Conservation (phyloP, 2,113 vertebrate genomes). For the Colistium nudipinnis region DNA sequence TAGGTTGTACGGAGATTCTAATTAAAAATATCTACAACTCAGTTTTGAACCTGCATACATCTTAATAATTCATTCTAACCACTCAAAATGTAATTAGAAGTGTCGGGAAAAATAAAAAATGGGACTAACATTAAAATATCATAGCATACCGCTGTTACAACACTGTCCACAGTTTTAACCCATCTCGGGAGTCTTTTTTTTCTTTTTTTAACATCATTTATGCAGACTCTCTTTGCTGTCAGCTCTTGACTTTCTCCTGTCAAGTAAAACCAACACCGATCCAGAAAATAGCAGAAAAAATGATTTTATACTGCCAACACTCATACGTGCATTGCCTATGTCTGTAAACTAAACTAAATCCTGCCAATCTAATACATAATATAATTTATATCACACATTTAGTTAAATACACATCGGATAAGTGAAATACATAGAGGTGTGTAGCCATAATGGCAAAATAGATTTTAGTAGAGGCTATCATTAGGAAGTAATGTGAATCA, state of each 20-base stretch:
- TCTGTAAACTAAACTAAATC: no score
- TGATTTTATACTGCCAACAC: no score
- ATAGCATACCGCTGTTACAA: neutral
- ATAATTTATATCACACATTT: no score
- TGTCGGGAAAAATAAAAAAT: constrained; percentile 17
- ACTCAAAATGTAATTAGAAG: constrained; percentile 40
- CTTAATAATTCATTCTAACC: constrained; percentile 29
- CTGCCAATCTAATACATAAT: no score
- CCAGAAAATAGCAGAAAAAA: neutral
- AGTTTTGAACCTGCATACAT: constrained; percentile 18
- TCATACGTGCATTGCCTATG: no score
- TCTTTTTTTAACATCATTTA: neutral
- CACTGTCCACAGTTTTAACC: neutral
- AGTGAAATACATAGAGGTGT: no score
- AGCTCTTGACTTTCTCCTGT: neutral
- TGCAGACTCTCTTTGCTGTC: neutral
- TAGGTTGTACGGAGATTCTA: constrained; percentile 19
- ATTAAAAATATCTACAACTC: constrained; percentile 43
- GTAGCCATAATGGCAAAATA: no score
- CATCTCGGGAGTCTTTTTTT: no score
- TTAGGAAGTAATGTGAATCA: no score
- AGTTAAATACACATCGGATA: no score
- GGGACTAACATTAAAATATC: neutral
- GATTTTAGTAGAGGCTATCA: no score
- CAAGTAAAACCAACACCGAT: neutral